Conservation (phyloP, 2,888 invertebrate genomes). For the Diaprepes abbreviatus region DNA sequence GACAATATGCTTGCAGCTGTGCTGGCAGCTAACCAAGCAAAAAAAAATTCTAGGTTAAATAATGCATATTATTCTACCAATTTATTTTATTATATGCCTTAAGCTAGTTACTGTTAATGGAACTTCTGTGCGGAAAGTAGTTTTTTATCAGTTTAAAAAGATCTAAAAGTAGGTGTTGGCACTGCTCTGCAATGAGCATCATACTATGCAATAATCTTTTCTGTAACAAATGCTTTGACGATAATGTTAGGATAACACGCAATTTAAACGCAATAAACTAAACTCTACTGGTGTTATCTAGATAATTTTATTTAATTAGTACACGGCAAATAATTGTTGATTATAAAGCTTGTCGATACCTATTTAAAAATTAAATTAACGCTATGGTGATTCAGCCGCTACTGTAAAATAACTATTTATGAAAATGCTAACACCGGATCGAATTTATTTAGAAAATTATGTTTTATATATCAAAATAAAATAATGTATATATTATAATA, state of each 20-base stretch:
- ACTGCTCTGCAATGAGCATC: constrained; percentile 7
- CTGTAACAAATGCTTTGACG: constrained; percentile 20
- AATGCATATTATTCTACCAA: background rate
- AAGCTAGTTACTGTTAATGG: background rate
- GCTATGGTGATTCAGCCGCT: background rate
- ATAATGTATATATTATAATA: no score
- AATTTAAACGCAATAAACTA: constrained; percentile 34
- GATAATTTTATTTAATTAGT: constrained; percentile 36
- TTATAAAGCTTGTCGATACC: constrained; percentile 21
- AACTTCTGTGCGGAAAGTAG: constrained; percentile 1
- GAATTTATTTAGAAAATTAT: constrained; percentile 5
- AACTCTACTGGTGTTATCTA: constrained; percentile 21
- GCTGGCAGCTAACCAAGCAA: no score
- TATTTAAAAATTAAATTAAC: constrained; percentile 10
- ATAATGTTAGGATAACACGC: constrained; percentile 35
- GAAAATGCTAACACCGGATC: background rate
- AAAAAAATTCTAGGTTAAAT: no score
- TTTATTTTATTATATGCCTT: background rate
- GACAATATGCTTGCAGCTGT: no score
- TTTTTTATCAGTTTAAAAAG: background rate
- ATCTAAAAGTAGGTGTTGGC: constrained; percentile 25
- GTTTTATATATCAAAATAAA: background rate
- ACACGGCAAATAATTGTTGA: constrained; percentile 16
- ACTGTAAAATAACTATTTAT: constrained; percentile 10
- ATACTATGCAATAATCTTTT: constrained; percentile 19